Conservation (phyloP, 2,888 invertebrate species). For the Melipona bicolor region DNA sequence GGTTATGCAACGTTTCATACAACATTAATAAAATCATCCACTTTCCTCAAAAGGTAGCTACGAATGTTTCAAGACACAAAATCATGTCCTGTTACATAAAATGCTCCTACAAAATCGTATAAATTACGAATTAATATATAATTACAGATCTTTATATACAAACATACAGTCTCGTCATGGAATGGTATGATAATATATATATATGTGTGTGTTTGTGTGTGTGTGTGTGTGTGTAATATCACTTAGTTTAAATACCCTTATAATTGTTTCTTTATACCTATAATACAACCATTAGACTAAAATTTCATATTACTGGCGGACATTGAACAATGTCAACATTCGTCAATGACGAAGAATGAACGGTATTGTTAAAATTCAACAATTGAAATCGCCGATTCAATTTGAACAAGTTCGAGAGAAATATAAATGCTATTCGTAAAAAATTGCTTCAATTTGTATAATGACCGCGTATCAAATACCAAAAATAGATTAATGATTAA, state of each 20-base stretch:
- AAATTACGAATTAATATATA: conserved; percentile 72
- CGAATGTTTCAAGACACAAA: conserved; percentile 63
- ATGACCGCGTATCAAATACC: conserved; percentile 1
- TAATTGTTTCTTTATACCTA: conserved; percentile 52
- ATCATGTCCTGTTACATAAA: conserved; percentile 65
- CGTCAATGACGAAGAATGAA: conserved; percentile 15
- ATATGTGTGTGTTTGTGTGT: conserved; percentile 18
- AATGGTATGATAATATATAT: conserved; percentile 75
- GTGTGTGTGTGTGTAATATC: conserved; percentile 47
- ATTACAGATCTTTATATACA: conserved; percentile 77
- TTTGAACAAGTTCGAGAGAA: conserved; percentile 8
- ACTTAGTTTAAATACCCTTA: conserved; percentile 66
- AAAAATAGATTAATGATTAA: conserved; percentile 24
- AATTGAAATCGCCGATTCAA: background rate
- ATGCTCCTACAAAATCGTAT: conserved; percentile 71
- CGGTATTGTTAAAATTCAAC: conserved; percentile 14
- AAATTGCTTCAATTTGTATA: background rate
- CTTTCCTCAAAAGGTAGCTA: conserved; percentile 48
- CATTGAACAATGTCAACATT: conserved; percentile 30
- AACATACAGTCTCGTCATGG: conserved; percentile 81
- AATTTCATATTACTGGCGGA: conserved; percentile 45
- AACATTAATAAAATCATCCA: conserved; percentile 44
- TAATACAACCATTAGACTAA: conserved; percentile 63
- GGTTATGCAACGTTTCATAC: conserved; percentile 29
- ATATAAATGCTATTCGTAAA: background rate